Percentiles rank a stretch among this genome's conserved stretches.
phyloP scores from a whole-genome alignment of 2,797 vertebrate species.

The Argyrosomus regius region DNA sequence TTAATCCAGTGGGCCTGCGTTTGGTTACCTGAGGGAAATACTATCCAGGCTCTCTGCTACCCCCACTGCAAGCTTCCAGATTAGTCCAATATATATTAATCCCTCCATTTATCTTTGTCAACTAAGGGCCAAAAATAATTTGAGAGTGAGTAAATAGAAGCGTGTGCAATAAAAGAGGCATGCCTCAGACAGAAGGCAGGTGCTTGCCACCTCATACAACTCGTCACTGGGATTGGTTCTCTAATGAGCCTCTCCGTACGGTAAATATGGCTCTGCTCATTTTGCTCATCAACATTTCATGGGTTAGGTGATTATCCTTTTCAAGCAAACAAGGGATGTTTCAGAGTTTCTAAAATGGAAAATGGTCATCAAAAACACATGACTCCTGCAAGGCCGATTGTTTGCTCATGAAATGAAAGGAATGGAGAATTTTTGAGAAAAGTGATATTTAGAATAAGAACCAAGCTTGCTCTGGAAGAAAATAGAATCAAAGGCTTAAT shows the following conservation, averaged over 20 bases:
- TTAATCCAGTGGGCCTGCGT: constrained; percentile 95
- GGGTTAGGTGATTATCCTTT: constrained; percentile 80
- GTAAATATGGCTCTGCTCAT: constrained; percentile 84
- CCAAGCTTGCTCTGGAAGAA: neutral
- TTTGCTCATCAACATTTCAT: constrained; percentile 88
- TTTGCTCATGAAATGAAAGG: constrained; percentile 73
- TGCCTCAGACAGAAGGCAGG: constrained; percentile 91
- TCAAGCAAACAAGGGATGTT: constrained; percentile 82
- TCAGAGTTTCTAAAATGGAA: constrained; percentile 82
- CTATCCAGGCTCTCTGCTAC: constrained; percentile 88
- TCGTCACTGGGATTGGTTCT: constrained; percentile 88
- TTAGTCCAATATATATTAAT: constrained; percentile 96
- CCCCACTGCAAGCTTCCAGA: constrained; percentile 87
- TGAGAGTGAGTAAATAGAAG: constrained; percentile 93
- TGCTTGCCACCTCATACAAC: constrained; percentile 86
- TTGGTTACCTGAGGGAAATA: constrained; percentile 98
- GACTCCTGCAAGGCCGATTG: constrained; percentile 43
- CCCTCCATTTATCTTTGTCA: constrained; percentile 90
- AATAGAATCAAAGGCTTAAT: constrained; percentile 38
- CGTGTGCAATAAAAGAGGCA: constrained; percentile 82
- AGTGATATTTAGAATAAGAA: constrained; percentile 25
- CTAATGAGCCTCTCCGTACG: constrained; percentile 86
- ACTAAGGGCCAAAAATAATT: constrained; percentile 90
- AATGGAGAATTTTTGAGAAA: constrained; percentile 35
- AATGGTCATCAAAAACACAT: constrained; percentile 72